Evolutionary conservation across 2,888 invertebrate species (phyloP).

Genomic region (Ectropis crepuscularia): DNA sequence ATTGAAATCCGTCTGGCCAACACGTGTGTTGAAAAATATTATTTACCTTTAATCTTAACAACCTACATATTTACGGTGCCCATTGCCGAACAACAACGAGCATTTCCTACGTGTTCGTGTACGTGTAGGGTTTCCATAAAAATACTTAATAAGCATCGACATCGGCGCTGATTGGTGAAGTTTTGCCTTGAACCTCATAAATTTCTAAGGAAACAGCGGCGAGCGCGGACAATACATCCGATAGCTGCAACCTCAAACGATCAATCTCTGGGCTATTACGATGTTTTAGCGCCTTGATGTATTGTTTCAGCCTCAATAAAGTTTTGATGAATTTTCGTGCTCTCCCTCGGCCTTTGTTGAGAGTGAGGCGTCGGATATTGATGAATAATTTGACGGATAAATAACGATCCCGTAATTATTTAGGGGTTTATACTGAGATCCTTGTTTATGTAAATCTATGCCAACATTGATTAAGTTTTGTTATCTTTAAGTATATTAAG

Average conservation of each 20-base stretch:
- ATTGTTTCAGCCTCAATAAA: constrained; percentile 84
- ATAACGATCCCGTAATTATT: constrained; percentile 69
- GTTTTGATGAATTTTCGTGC: constrained; percentile 83
- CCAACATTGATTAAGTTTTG: constrained; percentile 7
- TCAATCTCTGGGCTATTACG: constrained; percentile 82
- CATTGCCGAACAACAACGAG: too few relatives aligned
- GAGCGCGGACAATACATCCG: constrained; percentile 63
- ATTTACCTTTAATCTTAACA: too few relatives aligned
- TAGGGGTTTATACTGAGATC: constrained; percentile 46
- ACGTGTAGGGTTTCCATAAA: too few relatives aligned
- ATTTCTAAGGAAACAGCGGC: constrained; percentile 44
- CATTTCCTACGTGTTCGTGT: too few relatives aligned
- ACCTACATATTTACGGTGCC: too few relatives aligned
- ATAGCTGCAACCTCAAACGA: constrained; percentile 75
- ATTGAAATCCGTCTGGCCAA: too few relatives aligned
- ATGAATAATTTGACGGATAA: constrained; percentile 78
- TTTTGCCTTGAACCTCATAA: constrained; percentile 24
- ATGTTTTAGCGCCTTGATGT: constrained; percentile 83
- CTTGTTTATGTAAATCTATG: constrained; percentile 26
- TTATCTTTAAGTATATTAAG: constrained; percentile 1
- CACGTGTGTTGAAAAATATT: too few relatives aligned
- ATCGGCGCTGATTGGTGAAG: constrained; percentile 9
- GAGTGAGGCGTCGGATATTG: constrained; percentile 77
- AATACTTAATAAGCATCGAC: background rate
- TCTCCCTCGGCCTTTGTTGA: constrained; percentile 73